Evolutionary conservation across 2,888 invertebrate genomes (phyloP).

Genomic region (Anthrax anthrax): DNA sequence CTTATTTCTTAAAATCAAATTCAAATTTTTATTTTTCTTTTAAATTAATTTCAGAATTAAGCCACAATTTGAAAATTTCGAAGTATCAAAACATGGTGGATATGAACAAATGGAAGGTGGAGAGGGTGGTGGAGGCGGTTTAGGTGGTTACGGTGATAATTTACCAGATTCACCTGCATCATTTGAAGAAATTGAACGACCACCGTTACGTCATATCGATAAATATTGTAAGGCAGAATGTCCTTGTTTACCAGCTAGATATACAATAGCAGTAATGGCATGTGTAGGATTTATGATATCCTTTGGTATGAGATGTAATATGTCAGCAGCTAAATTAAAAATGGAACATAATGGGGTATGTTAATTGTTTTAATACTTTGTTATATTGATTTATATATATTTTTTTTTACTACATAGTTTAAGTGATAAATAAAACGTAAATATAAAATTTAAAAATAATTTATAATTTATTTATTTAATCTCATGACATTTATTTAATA

Average conservation of each 20-base stretch:
- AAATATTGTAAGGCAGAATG: constrained; percentile 76
- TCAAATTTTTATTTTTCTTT: not conserved
- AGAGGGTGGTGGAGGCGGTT: constrained; percentile 2
- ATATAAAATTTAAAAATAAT: no score
- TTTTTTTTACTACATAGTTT: no score
- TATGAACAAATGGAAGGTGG: constrained; percentile 26
- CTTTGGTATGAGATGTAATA: constrained; percentile 97
- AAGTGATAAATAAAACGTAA: no score
- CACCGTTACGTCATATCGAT: constrained; percentile 73
- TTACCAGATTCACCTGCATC: constrained; percentile 58
- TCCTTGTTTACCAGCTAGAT: constrained; percentile 70
- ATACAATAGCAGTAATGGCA: constrained; percentile 73
- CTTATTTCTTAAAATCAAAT: constrained; percentile 10
- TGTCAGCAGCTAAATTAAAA: constrained; percentile 92
- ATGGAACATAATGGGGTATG: constrained; percentile 48
- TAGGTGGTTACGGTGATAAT: constrained; percentile 29
- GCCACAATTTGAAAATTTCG: constrained; percentile 27
- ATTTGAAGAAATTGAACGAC: constrained; percentile 68
- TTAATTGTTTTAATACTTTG: no score
- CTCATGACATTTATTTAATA: no score
- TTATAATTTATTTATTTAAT: no score
- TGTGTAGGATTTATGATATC: constrained; percentile 86
- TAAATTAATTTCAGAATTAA: constrained; percentile 13
- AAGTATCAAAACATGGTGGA: constrained; percentile 24
- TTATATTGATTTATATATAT: no score